phyloP scores from a whole-genome alignment of 2,113 vertebrate species.

The Psophia crepitans region DNA sequence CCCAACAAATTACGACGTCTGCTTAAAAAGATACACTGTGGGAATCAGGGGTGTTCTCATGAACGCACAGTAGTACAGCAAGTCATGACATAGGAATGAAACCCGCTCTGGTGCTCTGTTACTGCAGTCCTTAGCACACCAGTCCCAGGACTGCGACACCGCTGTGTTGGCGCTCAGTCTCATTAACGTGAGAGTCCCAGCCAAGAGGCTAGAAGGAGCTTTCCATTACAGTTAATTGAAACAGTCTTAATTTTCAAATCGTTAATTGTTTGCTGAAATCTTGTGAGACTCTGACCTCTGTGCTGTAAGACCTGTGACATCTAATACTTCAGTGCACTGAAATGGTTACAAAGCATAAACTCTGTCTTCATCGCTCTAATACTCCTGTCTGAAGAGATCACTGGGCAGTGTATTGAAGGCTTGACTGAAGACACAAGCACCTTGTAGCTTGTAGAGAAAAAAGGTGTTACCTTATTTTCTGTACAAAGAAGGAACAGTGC shows the following conservation, averaged over 20 bases:
- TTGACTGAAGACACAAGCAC: slow-evolving; percentile 45
- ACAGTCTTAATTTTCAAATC: slow-evolving; percentile 3
- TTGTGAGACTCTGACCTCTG: neutral
- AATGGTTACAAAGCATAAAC: neutral
- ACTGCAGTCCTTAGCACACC: neutral
- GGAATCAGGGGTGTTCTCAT: slow-evolving; percentile 77
- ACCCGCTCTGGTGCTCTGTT: neutral
- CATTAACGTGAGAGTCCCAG: neutral
- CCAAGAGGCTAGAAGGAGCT: neutral
- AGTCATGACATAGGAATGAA: slow-evolving; percentile 76
- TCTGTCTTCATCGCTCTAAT: neutral
- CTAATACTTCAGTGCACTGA: slow-evolving; percentile 30
- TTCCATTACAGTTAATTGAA: neutral
- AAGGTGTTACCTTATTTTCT: neutral
- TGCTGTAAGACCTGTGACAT: slow-evolving; percentile 13
- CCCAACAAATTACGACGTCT: slow-evolving; percentile 84
- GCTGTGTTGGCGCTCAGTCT: neutral
- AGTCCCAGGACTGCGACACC: neutral
- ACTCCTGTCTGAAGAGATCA: neutral
- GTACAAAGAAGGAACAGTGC: slow-evolving; percentile 3
- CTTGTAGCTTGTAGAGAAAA: slow-evolving; percentile 46
- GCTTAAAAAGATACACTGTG: slow-evolving; percentile 84
- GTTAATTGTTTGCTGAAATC: neutral
- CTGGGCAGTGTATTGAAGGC: neutral
- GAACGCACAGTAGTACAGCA: slow-evolving; percentile 85